phyloP scores from a whole-genome alignment of 2,797 vertebrate genomes.

The Anas bernieri region DNA sequence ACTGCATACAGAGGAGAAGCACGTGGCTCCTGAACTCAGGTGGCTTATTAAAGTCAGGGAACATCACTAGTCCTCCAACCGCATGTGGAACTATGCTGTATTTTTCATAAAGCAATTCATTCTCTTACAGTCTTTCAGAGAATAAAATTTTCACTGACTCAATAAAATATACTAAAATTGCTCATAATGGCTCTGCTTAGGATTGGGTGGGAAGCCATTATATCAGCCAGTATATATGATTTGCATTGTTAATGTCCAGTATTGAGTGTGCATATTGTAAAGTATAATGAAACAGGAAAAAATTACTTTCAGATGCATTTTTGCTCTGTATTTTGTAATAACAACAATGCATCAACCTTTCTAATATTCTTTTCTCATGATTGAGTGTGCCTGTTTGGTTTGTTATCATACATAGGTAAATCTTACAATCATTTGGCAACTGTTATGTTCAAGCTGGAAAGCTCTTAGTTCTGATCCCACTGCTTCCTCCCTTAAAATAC shows the following conservation, averaged over 20 bases:
- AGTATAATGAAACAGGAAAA: constrained; percentile 62
- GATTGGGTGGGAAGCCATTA: constrained; percentile 63
- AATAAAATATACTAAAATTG: constrained; percentile 65
- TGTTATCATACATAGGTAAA: constrained; percentile 52
- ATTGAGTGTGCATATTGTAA: constrained; percentile 63
- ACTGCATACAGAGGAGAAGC: neutral
- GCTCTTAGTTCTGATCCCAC: constrained; percentile 61
- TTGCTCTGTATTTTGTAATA: constrained; percentile 45
- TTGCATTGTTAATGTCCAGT: constrained; percentile 63
- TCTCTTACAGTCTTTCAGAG: constrained; percentile 25
- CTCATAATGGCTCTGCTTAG: constrained; percentile 32
- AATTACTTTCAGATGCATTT: constrained; percentile 68
- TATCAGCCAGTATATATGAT: neutral
- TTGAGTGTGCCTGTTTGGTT: constrained; percentile 51
- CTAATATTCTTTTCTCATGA: constrained; percentile 43
- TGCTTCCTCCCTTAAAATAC: neutral
- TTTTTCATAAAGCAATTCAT: constrained; percentile 45
- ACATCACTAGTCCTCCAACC: neutral
- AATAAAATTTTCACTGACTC: constrained; percentile 36
- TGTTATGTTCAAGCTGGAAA: constrained; percentile 22
- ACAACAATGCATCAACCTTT: constrained; percentile 52
- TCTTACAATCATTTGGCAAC: constrained; percentile 53
- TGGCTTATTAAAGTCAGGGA: neutral
- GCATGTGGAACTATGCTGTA: neutral
- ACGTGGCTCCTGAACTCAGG: neutral